phyloP scores from a whole-genome alignment of 2,113 vertebrate species.

The Cariama cristata region DNA sequence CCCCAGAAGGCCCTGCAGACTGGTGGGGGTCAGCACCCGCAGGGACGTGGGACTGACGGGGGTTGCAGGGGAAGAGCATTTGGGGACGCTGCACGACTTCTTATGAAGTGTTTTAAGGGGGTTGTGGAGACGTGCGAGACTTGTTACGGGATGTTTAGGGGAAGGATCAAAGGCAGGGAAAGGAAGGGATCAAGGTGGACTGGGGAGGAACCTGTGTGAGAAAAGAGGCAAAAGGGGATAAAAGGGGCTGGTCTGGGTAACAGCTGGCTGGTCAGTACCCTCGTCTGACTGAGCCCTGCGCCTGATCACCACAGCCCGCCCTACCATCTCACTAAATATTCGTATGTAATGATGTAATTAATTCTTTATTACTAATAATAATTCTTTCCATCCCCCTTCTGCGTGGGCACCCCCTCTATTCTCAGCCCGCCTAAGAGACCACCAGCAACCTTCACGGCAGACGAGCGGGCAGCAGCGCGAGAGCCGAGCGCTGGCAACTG shows the following conservation, averaged over 20 bases:
- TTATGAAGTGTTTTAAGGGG: neutral
- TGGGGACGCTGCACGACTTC: fast-evolving
- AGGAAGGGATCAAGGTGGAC: neutral
- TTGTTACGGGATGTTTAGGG: neutral
- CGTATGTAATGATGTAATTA: neutral
- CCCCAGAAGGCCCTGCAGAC: neutral
- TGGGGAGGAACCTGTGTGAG: neutral
- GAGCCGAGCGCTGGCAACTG: fast-evolving
- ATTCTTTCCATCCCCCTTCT: neutral
- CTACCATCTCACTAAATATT: neutral
- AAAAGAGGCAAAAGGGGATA: neutral
- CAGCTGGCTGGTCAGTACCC: neutral
- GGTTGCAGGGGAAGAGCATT: neutral
- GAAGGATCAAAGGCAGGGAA: neutral
- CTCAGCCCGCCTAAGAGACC: neutral
- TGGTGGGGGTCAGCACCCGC: too few species aligned
- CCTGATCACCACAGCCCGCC: too few species aligned
- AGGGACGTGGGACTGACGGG: fast-evolving
- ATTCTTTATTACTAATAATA: neutral
- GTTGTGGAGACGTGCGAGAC: neutral
- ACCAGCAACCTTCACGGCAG: neutral
- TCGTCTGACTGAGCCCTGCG: fast-evolving
- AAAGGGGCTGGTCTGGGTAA: neutral
- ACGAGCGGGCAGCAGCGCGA: neutral
- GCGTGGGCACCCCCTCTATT: neutral